Evolutionary conservation across 2,113 vertebrate genomes (phyloP), one percentile per base, ranked within the genome.

Genomic region (Indri indri): DNA sequence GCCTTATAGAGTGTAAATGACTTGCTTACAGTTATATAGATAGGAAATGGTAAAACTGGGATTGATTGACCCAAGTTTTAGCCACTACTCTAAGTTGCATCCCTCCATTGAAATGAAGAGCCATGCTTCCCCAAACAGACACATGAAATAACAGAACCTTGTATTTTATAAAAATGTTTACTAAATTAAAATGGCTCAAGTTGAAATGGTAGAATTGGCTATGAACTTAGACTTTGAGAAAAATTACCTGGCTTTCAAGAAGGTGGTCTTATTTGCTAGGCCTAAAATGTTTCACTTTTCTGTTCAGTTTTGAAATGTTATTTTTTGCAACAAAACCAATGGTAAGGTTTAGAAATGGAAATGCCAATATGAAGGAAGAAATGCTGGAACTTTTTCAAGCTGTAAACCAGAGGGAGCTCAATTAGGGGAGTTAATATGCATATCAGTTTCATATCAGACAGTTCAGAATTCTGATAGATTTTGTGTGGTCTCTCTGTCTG

Each of bases 261-360:
- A 97, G 87, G 92, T 97, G 96, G 97, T 96, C 95, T 94, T 86
- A 59, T 90, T 96, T 97, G 88, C 86, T 89, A 86, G 95, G 94
- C 86, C 94, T 76, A 76, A 96, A 97, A 95, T 96, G 54, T 96
- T 97, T 96, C 63, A 94, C 92, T 96, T 97, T 80, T 95, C 92
- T 68, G 94, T 91, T 97, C 92, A 85, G 82, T 97, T 97, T 90
- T 97, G 97, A 98, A 97, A 92, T 92, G 86, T 97, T 96, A 96
- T 81, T 93, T 97, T 97, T 97, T 93, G 96, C 96, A 96, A 71
- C 81, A 93, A 93, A 96, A 97, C 87, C 96, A 97, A 61, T 93
- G 95, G 95, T 95, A 74, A 96, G 87, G n/a, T 95, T 97, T 82
- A 95, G 94, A 98, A 87, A 88, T 92, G 96, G 81, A 97, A 96